Conservation (phyloP, 2,888 invertebrate genomes). For the Andrena marginata region DNA sequence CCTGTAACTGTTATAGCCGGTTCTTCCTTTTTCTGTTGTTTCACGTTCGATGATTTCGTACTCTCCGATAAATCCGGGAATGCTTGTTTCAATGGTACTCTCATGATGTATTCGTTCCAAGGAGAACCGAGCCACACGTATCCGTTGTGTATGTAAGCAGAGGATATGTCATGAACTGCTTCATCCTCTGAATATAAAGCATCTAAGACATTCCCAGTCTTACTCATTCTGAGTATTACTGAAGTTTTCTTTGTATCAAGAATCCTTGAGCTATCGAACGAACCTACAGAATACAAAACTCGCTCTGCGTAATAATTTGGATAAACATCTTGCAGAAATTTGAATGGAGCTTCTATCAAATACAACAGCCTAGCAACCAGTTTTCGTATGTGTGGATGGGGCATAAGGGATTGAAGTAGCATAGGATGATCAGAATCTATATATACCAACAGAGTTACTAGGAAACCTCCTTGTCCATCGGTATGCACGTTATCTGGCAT, state of each 20-base stretch:
- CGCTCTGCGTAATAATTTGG: constrained; percentile 89
- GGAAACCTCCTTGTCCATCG: constrained; percentile 89
- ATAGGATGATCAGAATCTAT: constrained; percentile 87
- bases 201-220: constrained; percentile 90
- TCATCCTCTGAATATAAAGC: constrained; percentile 89
- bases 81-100: constrained; percentile 87
- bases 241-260: constrained; percentile 19
- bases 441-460: constrained; percentile 87
- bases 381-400: constrained; percentile 89
- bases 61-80: constrained; percentile 72
- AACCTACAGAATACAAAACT: constrained; percentile 86
- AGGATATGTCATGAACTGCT: constrained; percentile 87
- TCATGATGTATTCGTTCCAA: constrained; percentile 88
- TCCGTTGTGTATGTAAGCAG: constrained; percentile 89
- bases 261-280: constrained; percentile 66
- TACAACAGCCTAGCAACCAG: constrained; percentile 88
- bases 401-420: constrained; percentile 86
- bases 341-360: constrained; percentile 88
- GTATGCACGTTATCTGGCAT: constrained; percentile 87
- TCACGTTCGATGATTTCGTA: constrained; percentile 15
- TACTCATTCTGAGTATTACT: constrained; percentile 87
- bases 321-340: constrained; percentile 87
- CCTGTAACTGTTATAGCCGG: constrained; percentile 32
- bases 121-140: constrained; percentile 90
- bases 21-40: constrained; percentile 42